phyloP scores from a whole-genome alignment of 2,797 vertebrate genomes.

The Acipenser transmontanus region DNA sequence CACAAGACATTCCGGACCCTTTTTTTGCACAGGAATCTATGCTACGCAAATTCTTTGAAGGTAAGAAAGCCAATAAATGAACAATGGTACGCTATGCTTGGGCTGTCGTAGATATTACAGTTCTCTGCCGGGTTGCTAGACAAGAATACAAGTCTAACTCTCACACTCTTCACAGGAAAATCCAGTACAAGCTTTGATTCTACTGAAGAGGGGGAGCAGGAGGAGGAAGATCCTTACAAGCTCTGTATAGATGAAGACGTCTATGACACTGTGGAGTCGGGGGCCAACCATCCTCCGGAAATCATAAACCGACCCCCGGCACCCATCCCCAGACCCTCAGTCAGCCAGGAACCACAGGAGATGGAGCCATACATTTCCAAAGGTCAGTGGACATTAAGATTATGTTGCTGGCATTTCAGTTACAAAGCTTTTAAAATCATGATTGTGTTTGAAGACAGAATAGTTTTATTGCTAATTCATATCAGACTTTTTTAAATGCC shows the following conservation, averaged over 20 bases:
- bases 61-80: constrained; percentile 41
- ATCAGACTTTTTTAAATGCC: too few species aligned
- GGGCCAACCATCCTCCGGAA: constrained; percentile 32
- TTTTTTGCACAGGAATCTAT: constrained; percentile 69
- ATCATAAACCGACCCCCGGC: constrained; percentile 78
- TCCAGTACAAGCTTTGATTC: too few species aligned
- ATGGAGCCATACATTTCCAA: constrained; percentile 75
- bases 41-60: constrained; percentile 87
- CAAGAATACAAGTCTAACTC: too few species aligned
- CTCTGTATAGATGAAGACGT: constrained; percentile 53
- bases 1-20: constrained; percentile 29
- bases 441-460: too few species aligned
- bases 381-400: constrained; percentile 40
- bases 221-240: constrained; percentile 48
- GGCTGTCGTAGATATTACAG: too few species aligned
- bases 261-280: constrained; percentile 69
- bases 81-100: too few species aligned
- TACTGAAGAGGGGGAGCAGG: constrained; percentile 31
- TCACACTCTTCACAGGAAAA: too few species aligned
- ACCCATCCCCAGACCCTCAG: constrained; percentile 76
- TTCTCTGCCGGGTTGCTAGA: too few species aligned
- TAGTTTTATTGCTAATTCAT: too few species aligned
- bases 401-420: too few species aligned
- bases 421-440: too few species aligned
- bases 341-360: constrained; percentile 36